phyloP scores from a whole-genome alignment of 2,888 invertebrate genomes.

The Candidula unifasciata region DNA sequence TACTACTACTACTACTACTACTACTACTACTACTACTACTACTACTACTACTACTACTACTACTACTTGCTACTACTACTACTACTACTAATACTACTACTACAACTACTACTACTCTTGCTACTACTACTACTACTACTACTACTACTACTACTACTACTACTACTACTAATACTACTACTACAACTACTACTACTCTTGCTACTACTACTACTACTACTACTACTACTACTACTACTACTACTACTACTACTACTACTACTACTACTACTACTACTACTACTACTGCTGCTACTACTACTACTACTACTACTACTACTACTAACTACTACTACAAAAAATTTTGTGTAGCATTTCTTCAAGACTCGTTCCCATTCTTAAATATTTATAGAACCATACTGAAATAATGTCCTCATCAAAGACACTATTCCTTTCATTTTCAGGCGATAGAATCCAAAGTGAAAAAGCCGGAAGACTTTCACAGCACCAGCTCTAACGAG shows the following conservation, averaged over 20 bases:
- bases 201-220: not conserved
- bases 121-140: no score
- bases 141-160: constrained; percentile 40
- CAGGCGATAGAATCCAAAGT: not conserved
- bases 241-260: constrained; percentile 40
- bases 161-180: no score
- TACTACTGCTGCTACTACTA: no score
- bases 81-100: no score
- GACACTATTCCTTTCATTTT: not conserved
- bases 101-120: no score
- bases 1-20: constrained; percentile 42
- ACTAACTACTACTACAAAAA: no score
- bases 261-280: not conserved
- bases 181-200: not conserved
- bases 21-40: constrained; percentile 44
- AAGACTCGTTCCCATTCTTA: no score
- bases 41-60: constrained; percentile 26
- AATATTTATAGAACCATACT: no score
- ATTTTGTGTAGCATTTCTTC: no score
- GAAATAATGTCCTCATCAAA: not conserved
- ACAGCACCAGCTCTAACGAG: not conserved
- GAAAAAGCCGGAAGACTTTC: not conserved
- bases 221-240: constrained; percentile 46
- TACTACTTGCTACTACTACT: no score
- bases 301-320: no score